Conservation (phyloP, 2,113 vertebrate species). For the Coreoperca whiteheadi region DNA sequence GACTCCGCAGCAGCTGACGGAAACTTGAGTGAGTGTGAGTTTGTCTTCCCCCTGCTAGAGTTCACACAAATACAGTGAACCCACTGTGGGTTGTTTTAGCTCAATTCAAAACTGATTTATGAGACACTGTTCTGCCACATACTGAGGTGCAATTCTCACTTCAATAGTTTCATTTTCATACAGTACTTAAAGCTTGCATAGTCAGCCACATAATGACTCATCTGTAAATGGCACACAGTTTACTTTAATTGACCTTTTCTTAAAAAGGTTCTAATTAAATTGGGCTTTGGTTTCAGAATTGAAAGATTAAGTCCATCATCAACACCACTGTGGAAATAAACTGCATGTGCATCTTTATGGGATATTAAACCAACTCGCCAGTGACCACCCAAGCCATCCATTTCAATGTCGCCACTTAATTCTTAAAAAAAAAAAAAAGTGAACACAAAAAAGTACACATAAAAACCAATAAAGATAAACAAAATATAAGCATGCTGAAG, state of each 20-base stretch:
- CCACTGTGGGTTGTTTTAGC: background rate
- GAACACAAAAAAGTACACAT: background rate
- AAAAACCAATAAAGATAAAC: background rate
- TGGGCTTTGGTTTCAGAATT: conserved; percentile 4
- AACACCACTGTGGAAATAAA: conserved; percentile 18
- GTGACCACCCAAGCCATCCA: background rate
- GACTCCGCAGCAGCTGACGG: conserved; percentile 68
- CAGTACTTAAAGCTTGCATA: background rate
- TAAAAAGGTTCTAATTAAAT: background rate
- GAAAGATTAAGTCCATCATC: background rate
- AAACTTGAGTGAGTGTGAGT: conserved; percentile 59
- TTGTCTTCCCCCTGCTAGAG: conserved; percentile 19
- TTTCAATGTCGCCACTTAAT: conserved; percentile 6
- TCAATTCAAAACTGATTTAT: conserved; percentile 9
- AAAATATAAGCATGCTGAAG: background rate
- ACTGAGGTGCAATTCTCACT: background rate
- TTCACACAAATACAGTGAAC: conserved; percentile 40
- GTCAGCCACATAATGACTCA: background rate
- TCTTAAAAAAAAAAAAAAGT: background rate
- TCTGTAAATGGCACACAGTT: conserved; percentile 1
- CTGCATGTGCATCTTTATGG: background rate
- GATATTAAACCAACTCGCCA: background rate
- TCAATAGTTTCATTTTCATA: background rate
- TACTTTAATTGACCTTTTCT: background rate
- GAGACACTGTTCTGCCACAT: background rate